Base-by-base conservation (phyloP, 2,888 invertebrate species). In the Drosophila suboccidentalis region DNA sequence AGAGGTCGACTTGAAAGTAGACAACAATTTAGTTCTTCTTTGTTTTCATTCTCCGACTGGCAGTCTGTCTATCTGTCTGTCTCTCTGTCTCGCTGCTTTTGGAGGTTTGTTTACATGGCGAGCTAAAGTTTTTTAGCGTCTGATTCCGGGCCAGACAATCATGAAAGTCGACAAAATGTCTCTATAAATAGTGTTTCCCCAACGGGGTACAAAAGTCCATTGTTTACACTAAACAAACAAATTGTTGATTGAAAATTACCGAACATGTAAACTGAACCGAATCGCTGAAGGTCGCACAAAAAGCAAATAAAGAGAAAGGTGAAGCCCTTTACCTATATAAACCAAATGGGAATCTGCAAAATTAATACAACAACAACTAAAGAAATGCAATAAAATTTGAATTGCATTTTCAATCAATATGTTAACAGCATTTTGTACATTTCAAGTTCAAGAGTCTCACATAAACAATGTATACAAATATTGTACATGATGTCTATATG, bases 381-480 rank as follows among this genome's bases (percentile, higher is more conserved):
- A 50, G 17, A 58, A 49, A 49, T 49, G 39, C 58, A 55, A 67
- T 63, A 38, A 54, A 58, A 58, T 46, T 64, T 68, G 26, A 50
- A 57, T 38, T 69, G 75, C 53, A 79, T 46, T 75, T 74, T 54
- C 63, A 70, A 79, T 65, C 59, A 65, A 38, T 51, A 63, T 74
- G 68, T 67, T 51, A 71, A 71, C 38, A 57, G 55, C 54, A 59
- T 66, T 67, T 69, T 61, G 36, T 71, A 71, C 72, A 86, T 63
- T 89, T 87, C 87, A 85, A 87, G 89, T 87, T 89, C 78, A 85
- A 80, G 74, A 80, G 55, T 71, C 73, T 66, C 58, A 38, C 41
- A 68, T 74, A 71, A 84, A 74, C 65, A 73, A 75, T 49, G 41
- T 58, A 54, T 44, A 50, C 38, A 47, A 38, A 69, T 11, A 65